Percentiles rank a stretch among this genome's conserved stretches.
These are phyloP conservation scores for Trissolcus japonicus DNA, from an alignment of 2,888 invertebrate species.

Conservation along the genomic window DNA sequence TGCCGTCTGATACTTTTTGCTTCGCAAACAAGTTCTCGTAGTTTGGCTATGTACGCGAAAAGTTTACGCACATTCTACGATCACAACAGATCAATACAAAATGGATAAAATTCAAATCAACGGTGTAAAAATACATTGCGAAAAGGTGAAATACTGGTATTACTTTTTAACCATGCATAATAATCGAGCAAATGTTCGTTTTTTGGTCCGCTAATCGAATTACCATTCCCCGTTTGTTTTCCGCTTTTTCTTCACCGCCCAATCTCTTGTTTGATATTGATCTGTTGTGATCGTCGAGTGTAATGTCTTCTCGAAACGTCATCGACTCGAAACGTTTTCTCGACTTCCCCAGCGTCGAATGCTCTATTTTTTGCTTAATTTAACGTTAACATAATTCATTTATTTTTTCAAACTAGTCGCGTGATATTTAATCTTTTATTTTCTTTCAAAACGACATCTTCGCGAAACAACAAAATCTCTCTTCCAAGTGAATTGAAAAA, in stretches of 20 bases:
- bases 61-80: slow-evolving; percentile 55
- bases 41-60: slow-evolving; percentile 51
- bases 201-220: slow-evolving; percentile 15
- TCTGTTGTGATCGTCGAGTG: slow-evolving; percentile 38
- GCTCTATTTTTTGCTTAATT: background rate
- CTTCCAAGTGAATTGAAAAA: too few species aligned
- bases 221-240: slow-evolving; percentile 24
- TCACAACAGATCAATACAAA: slow-evolving; percentile 58
- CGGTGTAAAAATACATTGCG: slow-evolving; percentile 41
- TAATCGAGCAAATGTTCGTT: slow-evolving; percentile 5
- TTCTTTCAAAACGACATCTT: too few species aligned
- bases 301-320: slow-evolving; percentile 23
- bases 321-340: slow-evolving; percentile 2
- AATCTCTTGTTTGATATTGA: slow-evolving; percentile 31
- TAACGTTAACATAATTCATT: too few species aligned
- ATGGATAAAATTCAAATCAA: slow-evolving; percentile 49
- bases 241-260: slow-evolving; percentile 1
- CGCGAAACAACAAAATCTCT: too few species aligned
- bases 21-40: slow-evolving; percentile 55
- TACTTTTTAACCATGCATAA: background rate
- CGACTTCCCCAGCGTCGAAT: background rate
- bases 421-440: too few species aligned
- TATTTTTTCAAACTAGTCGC: too few species aligned
- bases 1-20: slow-evolving; percentile 53
- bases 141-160: slow-evolving; percentile 5